Evolutionary conservation across 2,888 invertebrate species (phyloP).

Genomic region (Cantharis nigra): DNA sequence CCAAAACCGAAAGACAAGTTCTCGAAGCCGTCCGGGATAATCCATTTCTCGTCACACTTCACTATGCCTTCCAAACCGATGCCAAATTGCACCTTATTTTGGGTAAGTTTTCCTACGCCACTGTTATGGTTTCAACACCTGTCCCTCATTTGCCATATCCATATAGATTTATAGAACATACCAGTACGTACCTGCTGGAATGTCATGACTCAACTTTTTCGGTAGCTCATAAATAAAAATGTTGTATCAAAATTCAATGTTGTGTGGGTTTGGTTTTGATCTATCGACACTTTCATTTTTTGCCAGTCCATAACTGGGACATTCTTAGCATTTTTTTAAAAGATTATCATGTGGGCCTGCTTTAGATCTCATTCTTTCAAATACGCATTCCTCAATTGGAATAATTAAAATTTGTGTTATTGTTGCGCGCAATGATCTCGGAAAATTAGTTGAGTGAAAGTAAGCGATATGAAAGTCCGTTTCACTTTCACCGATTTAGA

Average conservation of each 20-base stretch:
- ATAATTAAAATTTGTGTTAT: background rate
- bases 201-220: background rate
- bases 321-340: background rate
- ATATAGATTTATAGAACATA: background rate
- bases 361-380: background rate
- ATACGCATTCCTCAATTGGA: background rate
- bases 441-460: background rate
- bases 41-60: constrained; percentile 94
- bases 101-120: constrained; percentile 68
- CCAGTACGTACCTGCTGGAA: background rate
- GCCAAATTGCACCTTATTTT: constrained; percentile 95
- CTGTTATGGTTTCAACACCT: background rate
- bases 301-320: background rate
- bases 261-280: background rate
- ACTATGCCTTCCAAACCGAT: constrained; percentile 98
- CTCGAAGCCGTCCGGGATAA: constrained; percentile 92
- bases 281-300: background rate
- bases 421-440: background rate
- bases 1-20: constrained; percentile 95
- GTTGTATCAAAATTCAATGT: background rate
- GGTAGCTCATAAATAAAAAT: background rate
- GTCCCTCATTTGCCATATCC: background rate
- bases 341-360: background rate
- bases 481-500: background rate
- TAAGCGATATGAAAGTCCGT: background rate